phyloP scores from a whole-genome alignment of 2,797 vertebrate genomes.

The Acipenser oxyrinchus region DNA sequence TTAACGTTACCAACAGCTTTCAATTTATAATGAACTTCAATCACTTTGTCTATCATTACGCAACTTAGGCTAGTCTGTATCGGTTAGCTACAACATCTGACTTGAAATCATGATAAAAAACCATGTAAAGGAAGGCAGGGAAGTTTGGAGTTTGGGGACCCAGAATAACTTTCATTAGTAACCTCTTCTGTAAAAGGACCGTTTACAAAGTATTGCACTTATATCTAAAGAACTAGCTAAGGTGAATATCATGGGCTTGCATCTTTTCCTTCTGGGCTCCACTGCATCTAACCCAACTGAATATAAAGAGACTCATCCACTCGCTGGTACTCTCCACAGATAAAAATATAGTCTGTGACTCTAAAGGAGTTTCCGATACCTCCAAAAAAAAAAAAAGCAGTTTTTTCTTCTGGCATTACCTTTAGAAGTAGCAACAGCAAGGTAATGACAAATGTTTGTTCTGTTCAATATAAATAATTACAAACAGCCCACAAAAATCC shows the following conservation, averaged over 20 bases:
- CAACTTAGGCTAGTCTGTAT: background rate
- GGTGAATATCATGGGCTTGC: conserved; percentile 49
- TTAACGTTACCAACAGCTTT: no score
- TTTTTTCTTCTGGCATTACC: conserved; percentile 41
- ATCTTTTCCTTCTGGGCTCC: conserved; percentile 50
- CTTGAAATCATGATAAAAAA: no score
- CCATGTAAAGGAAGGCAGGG: conserved; percentile 12
- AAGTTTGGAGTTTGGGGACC: conserved; percentile 23
- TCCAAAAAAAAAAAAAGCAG: conserved; percentile 22
- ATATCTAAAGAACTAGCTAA: conserved; percentile 53
- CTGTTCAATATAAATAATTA: conserved; percentile 71
- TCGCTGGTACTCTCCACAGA: conserved; percentile 47
- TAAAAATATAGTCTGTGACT: conserved; percentile 36
- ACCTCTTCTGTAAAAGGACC: conserved; percentile 23
- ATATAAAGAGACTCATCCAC: conserved; percentile 56
- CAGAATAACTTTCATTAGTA: conserved; percentile 22
- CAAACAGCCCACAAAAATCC: conserved; percentile 57
- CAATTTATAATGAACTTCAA: no score
- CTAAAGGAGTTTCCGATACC: conserved; percentile 53
- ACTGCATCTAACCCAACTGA: conserved; percentile 58
- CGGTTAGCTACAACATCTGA: no score
- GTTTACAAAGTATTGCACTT: conserved; percentile 67
- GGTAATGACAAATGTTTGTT: conserved; percentile 41
- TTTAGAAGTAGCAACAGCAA: conserved; percentile 44
- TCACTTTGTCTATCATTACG: background rate